Percentiles rank a stretch among this genome's conserved stretches.
phyloP scores from a whole-genome alignment of 2,888 invertebrate species.

The Melolontha melolontha region DNA sequence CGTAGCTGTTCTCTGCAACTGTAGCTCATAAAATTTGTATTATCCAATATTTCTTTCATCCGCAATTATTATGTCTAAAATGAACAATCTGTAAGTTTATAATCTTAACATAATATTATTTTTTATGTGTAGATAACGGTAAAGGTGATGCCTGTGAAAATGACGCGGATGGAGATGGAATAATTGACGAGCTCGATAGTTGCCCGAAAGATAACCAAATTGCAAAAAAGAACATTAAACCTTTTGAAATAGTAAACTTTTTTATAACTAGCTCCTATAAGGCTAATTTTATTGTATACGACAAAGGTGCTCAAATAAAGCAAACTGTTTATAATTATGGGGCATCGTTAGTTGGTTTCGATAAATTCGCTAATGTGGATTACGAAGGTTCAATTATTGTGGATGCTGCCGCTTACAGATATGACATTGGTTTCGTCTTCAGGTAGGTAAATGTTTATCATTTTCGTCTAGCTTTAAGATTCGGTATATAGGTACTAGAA shows the following conservation, averaged over 20 bases:
- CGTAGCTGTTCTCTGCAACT: no score
- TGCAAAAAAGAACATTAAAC: slow-evolving; percentile 91
- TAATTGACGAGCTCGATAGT: slow-evolving; percentile 84
- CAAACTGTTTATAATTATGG: slow-evolving; percentile 97
- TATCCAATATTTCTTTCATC: no score
- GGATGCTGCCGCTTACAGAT: slow-evolving; percentile 92
- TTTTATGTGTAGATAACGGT: slow-evolving; percentile 73
- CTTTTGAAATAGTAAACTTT: slow-evolving; percentile 89
- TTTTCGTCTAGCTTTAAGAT: no score
- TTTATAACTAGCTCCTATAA: slow-evolving; percentile 95
- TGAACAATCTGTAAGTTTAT: no score
- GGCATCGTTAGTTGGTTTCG: slow-evolving; percentile 91
- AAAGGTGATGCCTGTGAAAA: slow-evolving; percentile 87
- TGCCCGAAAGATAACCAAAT: slow-evolving; percentile 96
- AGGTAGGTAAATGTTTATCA: no score
- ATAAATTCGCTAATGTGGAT: slow-evolving; percentile 91
- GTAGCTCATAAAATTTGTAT: no score
- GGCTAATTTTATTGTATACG: slow-evolving; percentile 93
- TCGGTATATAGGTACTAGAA: no score
- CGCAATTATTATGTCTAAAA: no score
- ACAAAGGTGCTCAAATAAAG: slow-evolving; percentile 90
- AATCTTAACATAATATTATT: no score
- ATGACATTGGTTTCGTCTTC: slow-evolving; percentile 96
- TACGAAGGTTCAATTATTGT: slow-evolving; percentile 96
- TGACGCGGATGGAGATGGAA: slow-evolving; percentile 86